phyloP scores from a whole-genome alignment of 2,113 vertebrate species.

The Dascyllus trimaculatus region DNA sequence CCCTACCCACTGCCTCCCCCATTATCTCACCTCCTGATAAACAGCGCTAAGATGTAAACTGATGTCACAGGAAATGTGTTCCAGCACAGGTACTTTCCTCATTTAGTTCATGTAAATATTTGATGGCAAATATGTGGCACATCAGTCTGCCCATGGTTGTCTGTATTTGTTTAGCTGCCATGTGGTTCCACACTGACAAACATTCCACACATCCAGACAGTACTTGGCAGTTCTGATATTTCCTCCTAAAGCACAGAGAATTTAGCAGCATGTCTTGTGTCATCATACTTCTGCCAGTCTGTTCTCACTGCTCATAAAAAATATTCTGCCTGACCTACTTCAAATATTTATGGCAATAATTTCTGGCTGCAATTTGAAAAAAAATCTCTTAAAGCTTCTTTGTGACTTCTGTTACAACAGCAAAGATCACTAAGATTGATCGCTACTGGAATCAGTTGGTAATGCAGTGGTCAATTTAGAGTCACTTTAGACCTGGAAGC shows the following conservation, averaged over 20 bases:
- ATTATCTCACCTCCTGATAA: constrained; percentile 49
- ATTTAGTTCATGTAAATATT: constrained; percentile 56
- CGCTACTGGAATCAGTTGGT: too few species aligned
- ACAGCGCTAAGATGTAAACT: constrained; percentile 23
- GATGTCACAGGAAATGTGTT: constrained; percentile 31
- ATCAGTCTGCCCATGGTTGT: constrained; percentile 30
- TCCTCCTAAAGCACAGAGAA: constrained; percentile 34
- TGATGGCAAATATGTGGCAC: constrained; percentile 45
- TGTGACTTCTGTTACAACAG: too few species aligned
- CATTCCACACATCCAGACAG: constrained; percentile 24
- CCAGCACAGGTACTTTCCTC: constrained; percentile 41
- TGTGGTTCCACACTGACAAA: constrained; percentile 49
- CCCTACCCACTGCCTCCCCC: neutral
- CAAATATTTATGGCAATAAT: constrained; percentile 43
- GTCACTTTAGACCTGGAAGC: too few species aligned
- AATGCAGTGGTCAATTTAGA: too few species aligned
- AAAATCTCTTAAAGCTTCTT: too few species aligned
- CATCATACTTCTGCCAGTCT: constrained; percentile 48
- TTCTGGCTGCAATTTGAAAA: neutral
- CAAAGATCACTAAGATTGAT: too few species aligned
- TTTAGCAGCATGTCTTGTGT: constrained; percentile 17
- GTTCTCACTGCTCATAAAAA: constrained; percentile 32
- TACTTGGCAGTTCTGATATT: constrained; percentile 44
- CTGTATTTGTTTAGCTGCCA: constrained; percentile 51
- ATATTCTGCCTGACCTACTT: constrained; percentile 59